Conservation (phyloP, 2,113 vertebrate genomes). For the Abramis brama region DNA sequence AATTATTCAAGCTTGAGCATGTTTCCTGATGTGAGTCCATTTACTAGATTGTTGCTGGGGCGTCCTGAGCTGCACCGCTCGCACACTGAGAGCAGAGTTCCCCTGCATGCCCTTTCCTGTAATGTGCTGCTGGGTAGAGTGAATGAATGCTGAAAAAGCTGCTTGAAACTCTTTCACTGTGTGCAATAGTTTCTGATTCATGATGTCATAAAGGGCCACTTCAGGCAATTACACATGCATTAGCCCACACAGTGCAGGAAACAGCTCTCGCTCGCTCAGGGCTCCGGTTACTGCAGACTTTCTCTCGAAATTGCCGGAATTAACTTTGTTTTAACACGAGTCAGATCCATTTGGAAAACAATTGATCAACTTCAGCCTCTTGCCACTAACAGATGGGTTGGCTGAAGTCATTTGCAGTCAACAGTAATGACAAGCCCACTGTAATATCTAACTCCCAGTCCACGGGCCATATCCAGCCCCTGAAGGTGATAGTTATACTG, state of each 20-base stretch:
- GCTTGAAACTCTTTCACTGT: slow-evolving; percentile 26
- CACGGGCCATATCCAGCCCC: not conserved
- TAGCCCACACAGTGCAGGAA: slow-evolving; percentile 42
- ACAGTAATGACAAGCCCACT: not conserved
- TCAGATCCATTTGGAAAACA: slow-evolving; percentile 32
- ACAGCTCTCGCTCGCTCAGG: not conserved
- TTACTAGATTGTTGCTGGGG: slow-evolving; percentile 34
- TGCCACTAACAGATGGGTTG: not conserved
- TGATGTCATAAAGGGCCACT: slow-evolving; percentile 50
- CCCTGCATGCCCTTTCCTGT: slow-evolving; percentile 12
- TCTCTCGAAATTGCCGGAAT: not conserved
- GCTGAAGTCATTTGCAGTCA: slow-evolving; percentile 4
- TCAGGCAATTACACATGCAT: slow-evolving; percentile 52
- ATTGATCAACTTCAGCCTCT: slow-evolving; percentile 1
- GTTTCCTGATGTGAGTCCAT: slow-evolving; percentile 31
- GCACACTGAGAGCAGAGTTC: slow-evolving; percentile 1
- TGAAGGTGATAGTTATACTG: not conserved
- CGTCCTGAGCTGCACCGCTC: not conserved
- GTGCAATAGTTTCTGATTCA: slow-evolving; percentile 45
- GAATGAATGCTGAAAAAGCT: slow-evolving; percentile 25
- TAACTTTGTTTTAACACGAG: slow-evolving; percentile 25
- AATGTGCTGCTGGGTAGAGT: slow-evolving; percentile 14
- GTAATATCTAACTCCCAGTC: not conserved
- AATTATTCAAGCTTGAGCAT: slow-evolving; percentile 35
- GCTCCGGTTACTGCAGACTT: not conserved